Conservation (phyloP, 2,797 vertebrate genomes). For the Ctenochaetus hawaiiensis region DNA sequence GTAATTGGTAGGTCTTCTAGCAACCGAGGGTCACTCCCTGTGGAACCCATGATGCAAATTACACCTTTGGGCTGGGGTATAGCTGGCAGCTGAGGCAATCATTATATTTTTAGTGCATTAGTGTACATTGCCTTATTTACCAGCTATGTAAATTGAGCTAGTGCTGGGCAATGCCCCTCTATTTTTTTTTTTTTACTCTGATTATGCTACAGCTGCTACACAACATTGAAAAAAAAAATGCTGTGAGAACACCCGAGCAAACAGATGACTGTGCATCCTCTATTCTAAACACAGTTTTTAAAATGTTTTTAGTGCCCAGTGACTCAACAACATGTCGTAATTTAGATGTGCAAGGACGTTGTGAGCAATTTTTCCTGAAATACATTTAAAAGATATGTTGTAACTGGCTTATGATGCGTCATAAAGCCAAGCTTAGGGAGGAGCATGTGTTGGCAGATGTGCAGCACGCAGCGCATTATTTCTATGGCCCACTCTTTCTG, state of each 20-base stretch:
- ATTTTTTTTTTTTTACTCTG: constrained; percentile 5
- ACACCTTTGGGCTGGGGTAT: constrained; percentile 53
- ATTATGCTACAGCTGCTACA: constrained; percentile 2
- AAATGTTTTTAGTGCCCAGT: constrained; percentile 8
- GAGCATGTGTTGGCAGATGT: constrained; percentile 54
- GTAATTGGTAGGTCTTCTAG: constrained; percentile 57
- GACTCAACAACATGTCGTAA: constrained; percentile 44
- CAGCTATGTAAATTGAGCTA: constrained; percentile 46
- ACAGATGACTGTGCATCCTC: neutral
- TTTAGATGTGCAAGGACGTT: constrained; percentile 31
- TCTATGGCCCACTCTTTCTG: constrained; percentile 50
- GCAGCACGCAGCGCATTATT: constrained; percentile 42
- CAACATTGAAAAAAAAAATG: too few relatives aligned
- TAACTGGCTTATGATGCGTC: constrained; percentile 51
- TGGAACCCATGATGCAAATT: constrained; percentile 61
- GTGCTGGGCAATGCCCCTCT: constrained; percentile 64
- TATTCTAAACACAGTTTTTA: constrained; percentile 19
- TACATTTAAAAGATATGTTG: constrained; percentile 33
- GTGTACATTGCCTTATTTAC: constrained; percentile 39
- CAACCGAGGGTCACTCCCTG: constrained; percentile 51
- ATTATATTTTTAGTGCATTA: constrained; percentile 27
- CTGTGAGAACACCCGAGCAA: neutral
- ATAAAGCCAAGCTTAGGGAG: constrained; percentile 46
- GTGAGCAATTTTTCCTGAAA: constrained; percentile 29
- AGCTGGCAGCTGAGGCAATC: constrained; percentile 32